Evolutionary conservation across 2,797 vertebrate species (phyloP).

Genomic region (Numenius phaeopus): DNA sequence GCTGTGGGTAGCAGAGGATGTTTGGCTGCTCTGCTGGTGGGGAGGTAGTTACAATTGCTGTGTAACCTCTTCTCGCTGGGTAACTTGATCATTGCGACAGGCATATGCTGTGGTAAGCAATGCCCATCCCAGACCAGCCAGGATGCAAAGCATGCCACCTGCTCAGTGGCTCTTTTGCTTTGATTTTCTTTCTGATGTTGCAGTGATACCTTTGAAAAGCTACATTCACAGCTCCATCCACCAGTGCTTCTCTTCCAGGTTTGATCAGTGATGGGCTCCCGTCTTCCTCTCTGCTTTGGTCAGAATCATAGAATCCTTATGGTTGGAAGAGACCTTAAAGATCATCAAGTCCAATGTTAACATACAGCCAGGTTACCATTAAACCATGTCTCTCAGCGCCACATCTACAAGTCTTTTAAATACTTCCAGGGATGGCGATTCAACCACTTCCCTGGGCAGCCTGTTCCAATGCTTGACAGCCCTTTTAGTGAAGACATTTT

Average conservation of each 20-base stretch:
- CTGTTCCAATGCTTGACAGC: neutral
- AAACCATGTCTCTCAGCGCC: neutral
- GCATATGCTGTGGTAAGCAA: accelerated
- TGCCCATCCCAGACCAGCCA: neutral
- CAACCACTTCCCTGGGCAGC: neutral
- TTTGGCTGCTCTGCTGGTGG: neutral
- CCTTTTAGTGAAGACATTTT: neutral
- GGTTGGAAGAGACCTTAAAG: neutral
- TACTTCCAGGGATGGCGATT: neutral
- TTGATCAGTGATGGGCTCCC: neutral
- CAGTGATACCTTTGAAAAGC: neutral
- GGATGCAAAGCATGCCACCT: neutral
- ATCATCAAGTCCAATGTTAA: neutral
- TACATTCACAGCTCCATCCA: neutral
- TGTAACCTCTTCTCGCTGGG: neutral
- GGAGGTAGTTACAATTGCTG: neutral
- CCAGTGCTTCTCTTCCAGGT: neutral
- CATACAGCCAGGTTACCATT: neutral
- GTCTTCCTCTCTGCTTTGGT: neutral
- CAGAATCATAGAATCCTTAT: neutral
- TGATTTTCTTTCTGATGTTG: neutral
- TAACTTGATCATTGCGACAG: neutral
- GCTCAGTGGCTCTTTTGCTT: neutral
- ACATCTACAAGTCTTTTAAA: neutral
- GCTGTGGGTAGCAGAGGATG: neutral